These are phyloP conservation scores for Papilio elwesi DNA, from an alignment of 2,888 invertebrate species.

Conservation along the genomic window DNA sequence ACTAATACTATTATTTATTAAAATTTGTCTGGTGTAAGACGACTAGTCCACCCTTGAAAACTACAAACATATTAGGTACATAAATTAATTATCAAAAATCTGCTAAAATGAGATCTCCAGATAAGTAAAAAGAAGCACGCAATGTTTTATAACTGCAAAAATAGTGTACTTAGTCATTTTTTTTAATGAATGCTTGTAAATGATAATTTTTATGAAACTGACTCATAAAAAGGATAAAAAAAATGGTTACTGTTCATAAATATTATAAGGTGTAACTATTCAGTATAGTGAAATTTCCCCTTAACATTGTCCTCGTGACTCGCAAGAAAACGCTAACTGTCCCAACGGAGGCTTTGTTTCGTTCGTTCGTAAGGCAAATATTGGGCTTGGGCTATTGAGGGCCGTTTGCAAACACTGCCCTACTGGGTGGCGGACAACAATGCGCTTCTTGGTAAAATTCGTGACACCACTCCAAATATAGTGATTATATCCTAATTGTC, in stretches of 20 bases:
- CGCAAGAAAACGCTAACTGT: slow-evolving; percentile 76
- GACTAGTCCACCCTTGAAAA: too few species aligned
- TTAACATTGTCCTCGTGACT: slow-evolving; percentile 65
- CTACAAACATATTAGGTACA: too few species aligned
- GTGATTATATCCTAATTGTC: slow-evolving; percentile 82
- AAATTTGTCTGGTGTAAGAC: too few species aligned
- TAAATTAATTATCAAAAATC: too few species aligned
- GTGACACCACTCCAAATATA: slow-evolving; percentile 80
- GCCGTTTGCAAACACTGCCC: slow-evolving; percentile 78
- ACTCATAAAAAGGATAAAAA: background rate
- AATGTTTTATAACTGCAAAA: background rate
- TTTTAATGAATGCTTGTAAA: too few species aligned
- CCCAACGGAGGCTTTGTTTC: slow-evolving; percentile 78
- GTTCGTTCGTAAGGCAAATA: slow-evolving; percentile 81
- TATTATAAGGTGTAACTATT: background rate
- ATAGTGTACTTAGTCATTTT: too few species aligned
- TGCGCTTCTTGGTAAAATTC: slow-evolving; percentile 71
- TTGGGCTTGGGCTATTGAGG: slow-evolving; percentile 76
- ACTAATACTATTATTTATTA: too few species aligned
- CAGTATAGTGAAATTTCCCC: slow-evolving; percentile 48
- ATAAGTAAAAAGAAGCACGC: background rate
- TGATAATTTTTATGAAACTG: too few species aligned
- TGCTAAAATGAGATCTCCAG: background rate
- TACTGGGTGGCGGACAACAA: slow-evolving; percentile 81
- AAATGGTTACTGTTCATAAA: background rate